phyloP scores from a whole-genome alignment of 2,888 invertebrate species.

The Anagyrus pseudococci region DNA sequence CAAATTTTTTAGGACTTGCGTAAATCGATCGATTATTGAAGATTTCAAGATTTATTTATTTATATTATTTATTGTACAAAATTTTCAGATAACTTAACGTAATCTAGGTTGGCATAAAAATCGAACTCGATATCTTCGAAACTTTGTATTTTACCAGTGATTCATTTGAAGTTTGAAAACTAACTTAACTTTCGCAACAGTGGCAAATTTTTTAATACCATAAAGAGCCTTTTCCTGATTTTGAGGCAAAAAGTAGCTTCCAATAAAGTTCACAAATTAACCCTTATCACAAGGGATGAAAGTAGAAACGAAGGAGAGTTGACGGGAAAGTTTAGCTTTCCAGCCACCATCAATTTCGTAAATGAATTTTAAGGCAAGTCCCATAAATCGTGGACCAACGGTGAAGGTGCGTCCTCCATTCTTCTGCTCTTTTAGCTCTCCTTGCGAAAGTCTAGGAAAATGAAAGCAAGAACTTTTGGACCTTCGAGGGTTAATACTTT shows the following conservation, averaged over 20 bases:
- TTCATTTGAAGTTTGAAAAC: too few relatives aligned
- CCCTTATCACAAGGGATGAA: not conserved
- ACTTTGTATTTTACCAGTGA: too few relatives aligned
- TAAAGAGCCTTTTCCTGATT: not conserved
- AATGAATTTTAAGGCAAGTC: slow-evolving; percentile 23
- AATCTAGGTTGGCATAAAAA: too few relatives aligned
- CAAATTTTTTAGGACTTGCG: too few relatives aligned
- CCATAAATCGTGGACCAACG: slow-evolving; percentile 18
- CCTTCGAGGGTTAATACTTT: not conserved
- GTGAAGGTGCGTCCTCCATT: not conserved
- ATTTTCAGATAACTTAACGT: too few relatives aligned
- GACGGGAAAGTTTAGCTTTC: not conserved
- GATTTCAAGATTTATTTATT: too few relatives aligned
- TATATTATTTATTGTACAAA: too few relatives aligned
- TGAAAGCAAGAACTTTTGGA: not conserved
- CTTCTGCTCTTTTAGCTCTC: not conserved
- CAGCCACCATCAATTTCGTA: slow-evolving; percentile 16
- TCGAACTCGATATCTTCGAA: too few relatives aligned
- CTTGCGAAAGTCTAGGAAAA: not conserved
- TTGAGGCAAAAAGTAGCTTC: slow-evolving; percentile 7
- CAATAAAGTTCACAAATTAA: slow-evolving; percentile 10
- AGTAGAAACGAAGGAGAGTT: not conserved
- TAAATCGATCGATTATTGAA: too few relatives aligned
- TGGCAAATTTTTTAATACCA: too few relatives aligned
- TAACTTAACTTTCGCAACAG: too few relatives aligned